These are phyloP conservation scores for Polydesmus complanatus DNA, from an alignment of 2,888 invertebrate genomes.

Conservation along the genomic window DNA sequence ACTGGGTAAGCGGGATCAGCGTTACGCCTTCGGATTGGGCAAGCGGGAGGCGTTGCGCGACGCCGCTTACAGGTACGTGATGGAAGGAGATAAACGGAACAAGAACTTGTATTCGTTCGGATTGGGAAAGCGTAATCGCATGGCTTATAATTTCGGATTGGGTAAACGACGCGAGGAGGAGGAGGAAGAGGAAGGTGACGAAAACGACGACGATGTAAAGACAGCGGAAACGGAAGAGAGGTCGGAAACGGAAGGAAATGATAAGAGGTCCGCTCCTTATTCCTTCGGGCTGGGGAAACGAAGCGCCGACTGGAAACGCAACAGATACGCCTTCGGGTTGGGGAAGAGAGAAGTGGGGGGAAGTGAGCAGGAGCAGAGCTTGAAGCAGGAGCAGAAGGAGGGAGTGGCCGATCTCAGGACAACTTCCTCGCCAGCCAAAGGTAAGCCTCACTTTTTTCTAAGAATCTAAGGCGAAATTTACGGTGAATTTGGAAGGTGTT, in stretches of 20 bases:
- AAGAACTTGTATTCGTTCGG: slow-evolving; percentile 6
- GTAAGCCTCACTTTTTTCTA: too few relatives aligned
- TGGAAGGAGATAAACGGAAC: too few relatives aligned
- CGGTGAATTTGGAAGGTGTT: too few relatives aligned
- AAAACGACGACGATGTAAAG: neutral
- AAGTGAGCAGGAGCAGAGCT: too few relatives aligned
- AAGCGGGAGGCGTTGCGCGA: too few relatives aligned
- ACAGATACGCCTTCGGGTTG: slow-evolving; percentile 5
- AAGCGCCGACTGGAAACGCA: neutral
- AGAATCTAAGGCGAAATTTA: too few relatives aligned
- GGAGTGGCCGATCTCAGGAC: too few relatives aligned
- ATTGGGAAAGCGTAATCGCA: slow-evolving; percentile 3
- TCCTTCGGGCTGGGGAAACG: slow-evolving; percentile 10
- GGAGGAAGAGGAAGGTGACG: neutral
- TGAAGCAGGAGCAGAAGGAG: too few relatives aligned
- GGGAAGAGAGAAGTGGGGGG: too few relatives aligned
- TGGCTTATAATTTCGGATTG: slow-evolving; percentile 6
- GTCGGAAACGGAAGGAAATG: neutral
- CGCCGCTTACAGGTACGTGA: too few relatives aligned
- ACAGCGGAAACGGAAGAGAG: neutral
- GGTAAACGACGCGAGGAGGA: slow-evolving; percentile 7
- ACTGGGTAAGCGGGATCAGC: slow-evolving; percentile 4
- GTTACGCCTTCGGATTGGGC: slow-evolving; percentile 7
- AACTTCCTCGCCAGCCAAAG: too few relatives aligned
- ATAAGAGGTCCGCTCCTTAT: slow-evolving; percentile 1